A percentile compares a stretch with the other conserved stretches of the same genome.
phyloP scores from a whole-genome alignment of 2,113 vertebrate species.

The Phasianus colchicus region DNA sequence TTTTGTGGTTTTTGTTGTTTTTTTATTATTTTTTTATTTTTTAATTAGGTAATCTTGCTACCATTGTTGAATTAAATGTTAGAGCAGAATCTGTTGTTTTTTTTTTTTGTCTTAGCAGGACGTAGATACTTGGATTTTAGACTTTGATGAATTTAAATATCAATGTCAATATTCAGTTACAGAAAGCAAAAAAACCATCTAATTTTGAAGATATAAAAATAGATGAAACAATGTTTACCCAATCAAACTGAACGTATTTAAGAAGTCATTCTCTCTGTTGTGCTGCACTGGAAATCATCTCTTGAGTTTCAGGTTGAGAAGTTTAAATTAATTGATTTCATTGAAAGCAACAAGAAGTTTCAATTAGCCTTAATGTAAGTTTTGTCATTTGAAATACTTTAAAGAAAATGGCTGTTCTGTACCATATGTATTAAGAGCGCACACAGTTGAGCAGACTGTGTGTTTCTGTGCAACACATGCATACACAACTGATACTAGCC shows the following conservation, averaged over 20 bases:
- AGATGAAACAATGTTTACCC: background rate
- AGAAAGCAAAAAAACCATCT: background rate
- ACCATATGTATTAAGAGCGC: background rate
- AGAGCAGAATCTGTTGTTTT: background rate
- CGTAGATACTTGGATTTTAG: background rate
- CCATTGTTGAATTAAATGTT: background rate
- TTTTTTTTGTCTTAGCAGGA: background rate
- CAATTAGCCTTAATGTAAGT: constrained; percentile 16
- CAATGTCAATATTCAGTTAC: background rate
- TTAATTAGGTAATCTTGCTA: background rate
- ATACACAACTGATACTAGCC: background rate
- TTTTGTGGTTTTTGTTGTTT: background rate
- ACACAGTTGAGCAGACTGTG: background rate
- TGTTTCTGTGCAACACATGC: background rate
- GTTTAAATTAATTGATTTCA: constrained; percentile 31
- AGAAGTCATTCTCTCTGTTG: background rate
- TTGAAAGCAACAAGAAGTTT: constrained; percentile 34
- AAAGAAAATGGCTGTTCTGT: background rate
- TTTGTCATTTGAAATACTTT: constrained; percentile 14
- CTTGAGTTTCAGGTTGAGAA: background rate
- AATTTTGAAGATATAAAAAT: background rate
- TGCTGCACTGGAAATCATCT: background rate
- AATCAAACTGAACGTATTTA: background rate
- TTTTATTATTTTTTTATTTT: background rate
- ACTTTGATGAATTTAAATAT: background rate